Conservation (phyloP, 2,797 vertebrate species). For the Malacoctenus gilli region DNA sequence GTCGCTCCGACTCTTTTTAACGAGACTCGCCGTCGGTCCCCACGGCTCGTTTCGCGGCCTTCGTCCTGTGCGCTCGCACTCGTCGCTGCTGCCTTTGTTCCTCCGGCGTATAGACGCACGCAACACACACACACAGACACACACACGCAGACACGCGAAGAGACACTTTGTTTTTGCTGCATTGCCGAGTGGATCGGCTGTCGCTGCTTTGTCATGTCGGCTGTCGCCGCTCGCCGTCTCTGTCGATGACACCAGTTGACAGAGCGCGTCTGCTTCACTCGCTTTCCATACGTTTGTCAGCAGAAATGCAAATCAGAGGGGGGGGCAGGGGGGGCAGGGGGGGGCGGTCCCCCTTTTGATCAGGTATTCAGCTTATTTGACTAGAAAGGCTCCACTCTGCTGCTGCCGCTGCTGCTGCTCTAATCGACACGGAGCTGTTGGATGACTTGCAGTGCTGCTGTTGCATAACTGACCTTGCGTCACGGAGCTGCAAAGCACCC, state of each 20-base stretch:
- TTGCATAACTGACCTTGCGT: constrained; percentile 86
- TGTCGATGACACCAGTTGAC: constrained; percentile 6
- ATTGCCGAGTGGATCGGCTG: constrained; percentile 20
- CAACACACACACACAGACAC: constrained; percentile 10
- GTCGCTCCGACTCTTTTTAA: no score
- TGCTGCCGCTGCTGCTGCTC: constrained; percentile 37
- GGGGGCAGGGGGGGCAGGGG: no score
- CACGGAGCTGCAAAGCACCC: constrained; percentile 66
- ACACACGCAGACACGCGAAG: constrained; percentile 13
- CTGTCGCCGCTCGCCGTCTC: constrained; percentile 25
- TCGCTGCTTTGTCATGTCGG: constrained; percentile 31
- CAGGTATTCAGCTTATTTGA: constrained; percentile 37
- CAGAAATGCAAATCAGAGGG: constrained; percentile 14
- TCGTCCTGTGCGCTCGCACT: no score
- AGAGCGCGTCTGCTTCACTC: neutral
- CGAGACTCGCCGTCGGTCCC: no score
- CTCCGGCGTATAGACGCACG: no score
- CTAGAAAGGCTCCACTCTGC: constrained; percentile 23
- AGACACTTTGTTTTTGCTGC: constrained; percentile 24
- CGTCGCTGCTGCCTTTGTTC: no score
- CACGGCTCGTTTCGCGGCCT: no score
- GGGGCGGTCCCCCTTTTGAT: constrained; percentile 8
- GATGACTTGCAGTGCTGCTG: constrained; percentile 81
- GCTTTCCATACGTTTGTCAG: constrained; percentile 15
- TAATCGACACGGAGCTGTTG: constrained; percentile 77